Percentiles rank a stretch among this genome's conserved stretches.
Conservation (phyloP, 1,140 invertebrate species). For the Zaprionus lachaisei region DNA sequence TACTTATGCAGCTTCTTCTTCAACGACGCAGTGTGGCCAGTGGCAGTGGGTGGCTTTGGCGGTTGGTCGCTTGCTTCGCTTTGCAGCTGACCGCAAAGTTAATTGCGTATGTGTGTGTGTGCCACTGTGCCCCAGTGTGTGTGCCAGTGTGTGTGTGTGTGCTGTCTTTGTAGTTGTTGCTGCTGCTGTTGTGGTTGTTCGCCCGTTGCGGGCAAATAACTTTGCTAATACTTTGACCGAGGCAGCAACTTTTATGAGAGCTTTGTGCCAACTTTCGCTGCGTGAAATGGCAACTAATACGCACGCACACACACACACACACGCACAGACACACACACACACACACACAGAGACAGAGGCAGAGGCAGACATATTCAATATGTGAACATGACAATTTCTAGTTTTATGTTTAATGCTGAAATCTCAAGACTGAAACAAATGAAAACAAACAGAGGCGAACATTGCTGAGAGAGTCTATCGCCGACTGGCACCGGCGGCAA, state of each 20-base stretch:
- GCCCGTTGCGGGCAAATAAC: conserved; percentile 70
- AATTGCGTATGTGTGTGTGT: conserved; percentile 52
- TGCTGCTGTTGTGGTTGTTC: conserved; percentile 55
- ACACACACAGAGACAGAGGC: not conserved
- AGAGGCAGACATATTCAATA: not conserved
- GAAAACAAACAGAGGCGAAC: not conserved
- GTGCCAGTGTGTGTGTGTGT: conserved; percentile 11
- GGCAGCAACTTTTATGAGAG: conserved; percentile 62
- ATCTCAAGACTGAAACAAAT: conserved; percentile 6
- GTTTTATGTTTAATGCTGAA: conserved; percentile 8
- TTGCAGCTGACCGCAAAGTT: conserved; percentile 68
- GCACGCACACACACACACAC: conserved; percentile 9
- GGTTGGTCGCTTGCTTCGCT: conserved; percentile 18
- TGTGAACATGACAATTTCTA: conserved; percentile 7
- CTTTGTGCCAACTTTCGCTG: conserved; percentile 53
- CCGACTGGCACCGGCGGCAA: conserved; percentile 1
- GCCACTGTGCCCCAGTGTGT: not conserved
- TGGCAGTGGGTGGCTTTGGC: conserved; percentile 57
- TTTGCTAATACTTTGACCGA: conserved; percentile 78
- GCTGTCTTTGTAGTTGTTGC: conserved; percentile 31
- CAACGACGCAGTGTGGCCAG: conserved; percentile 36
- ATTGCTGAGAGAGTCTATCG: not conserved
- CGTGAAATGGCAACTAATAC: conserved; percentile 10
- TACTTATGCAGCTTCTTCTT: conserved; percentile 26
- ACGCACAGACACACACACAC: not conserved